Evolutionary conservation across 1,140 invertebrate species (phyloP).

Genomic region (Caenorhabditis remanei): DNA sequence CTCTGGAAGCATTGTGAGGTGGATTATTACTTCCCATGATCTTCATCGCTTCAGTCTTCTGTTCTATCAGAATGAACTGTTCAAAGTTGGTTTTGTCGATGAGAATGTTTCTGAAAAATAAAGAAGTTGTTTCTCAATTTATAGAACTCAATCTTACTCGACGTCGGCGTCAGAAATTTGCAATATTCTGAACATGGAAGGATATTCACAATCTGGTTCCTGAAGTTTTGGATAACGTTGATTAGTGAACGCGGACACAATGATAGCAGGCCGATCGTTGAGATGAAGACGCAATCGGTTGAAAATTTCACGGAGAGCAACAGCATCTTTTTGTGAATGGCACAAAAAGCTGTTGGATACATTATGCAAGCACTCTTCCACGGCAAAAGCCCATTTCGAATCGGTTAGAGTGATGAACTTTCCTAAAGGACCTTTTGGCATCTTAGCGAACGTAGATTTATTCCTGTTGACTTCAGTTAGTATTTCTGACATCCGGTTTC

Average conservation of each 20-base stretch:
- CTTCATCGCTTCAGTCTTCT: conserved; percentile 69
- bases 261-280: not conserved
- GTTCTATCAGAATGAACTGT: conserved; percentile 67
- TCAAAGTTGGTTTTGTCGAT: conserved; percentile 67
- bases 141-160: not conserved
- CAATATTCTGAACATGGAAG: conserved; percentile 66
- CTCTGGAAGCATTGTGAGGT: conserved; percentile 66
- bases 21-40: conserved; percentile 67
- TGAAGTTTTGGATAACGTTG: conserved; percentile 55
- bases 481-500: conserved; percentile 55
- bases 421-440: conserved; percentile 64
- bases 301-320: not conserved
- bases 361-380: not conserved
- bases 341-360: conserved; percentile 11
- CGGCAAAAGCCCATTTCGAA: conserved; percentile 21
- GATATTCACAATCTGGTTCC: conserved; percentile 64
- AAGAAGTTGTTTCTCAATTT: not conserved
- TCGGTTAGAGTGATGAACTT: not conserved
- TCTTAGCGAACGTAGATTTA: not conserved
- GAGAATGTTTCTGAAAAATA: conserved; percentile 62
- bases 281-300: not conserved
- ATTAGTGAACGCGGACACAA: not conserved
- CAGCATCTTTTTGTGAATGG: not conserved
- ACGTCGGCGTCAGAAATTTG: conserved; percentile 63
- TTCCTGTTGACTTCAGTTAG: conserved; percentile 13